Conservation (phyloP, 2,888 invertebrate species). For the Timema podura region DNA sequence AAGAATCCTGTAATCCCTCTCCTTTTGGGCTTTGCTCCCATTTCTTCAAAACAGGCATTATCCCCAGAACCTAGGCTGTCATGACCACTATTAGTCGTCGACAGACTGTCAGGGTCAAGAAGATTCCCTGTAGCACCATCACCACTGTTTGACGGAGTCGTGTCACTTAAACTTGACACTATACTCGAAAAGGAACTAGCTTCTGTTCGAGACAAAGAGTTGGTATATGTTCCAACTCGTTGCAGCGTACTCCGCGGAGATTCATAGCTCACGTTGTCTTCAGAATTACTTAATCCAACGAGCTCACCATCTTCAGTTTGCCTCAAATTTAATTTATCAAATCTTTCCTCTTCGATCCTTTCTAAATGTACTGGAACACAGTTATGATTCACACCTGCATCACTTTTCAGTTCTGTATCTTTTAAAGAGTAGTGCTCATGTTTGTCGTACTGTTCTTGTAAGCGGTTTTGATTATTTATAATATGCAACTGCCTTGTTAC, state of each 20-base stretch:
- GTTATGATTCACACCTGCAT: conserved; percentile 18
- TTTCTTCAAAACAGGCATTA: conserved; percentile 37
- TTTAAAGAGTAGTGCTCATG: conserved; percentile 21
- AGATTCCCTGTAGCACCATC: conserved; percentile 48
- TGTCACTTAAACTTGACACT: conserved; percentile 66
- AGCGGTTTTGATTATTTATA: conserved; percentile 18
- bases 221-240: conserved; percentile 20
- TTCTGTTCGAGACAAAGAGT: conserved; percentile 43
- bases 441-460: conserved; percentile 33
- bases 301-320: conserved; percentile 19
- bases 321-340: conserved; percentile 13
- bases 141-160: conserved; percentile 34
- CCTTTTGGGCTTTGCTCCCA: conserved; percentile 53
- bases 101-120: conserved; percentile 47
- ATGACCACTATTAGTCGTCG: conserved; percentile 14
- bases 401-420: conserved; percentile 6
- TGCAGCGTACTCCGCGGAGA: conserved; percentile 30
- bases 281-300: conserved; percentile 25
- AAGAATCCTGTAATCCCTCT: conserved; percentile 60
- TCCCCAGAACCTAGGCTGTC: conserved; percentile 43
- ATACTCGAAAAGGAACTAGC: conserved; percentile 65
- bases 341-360: conserved; percentile 31
- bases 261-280: conserved; percentile 28
- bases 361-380: conserved; percentile 27
- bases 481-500: conserved; percentile 65